Base-by-base conservation (phyloP, 2,113 vertebrate species). In the Pheucticus melanocephalus region DNA sequence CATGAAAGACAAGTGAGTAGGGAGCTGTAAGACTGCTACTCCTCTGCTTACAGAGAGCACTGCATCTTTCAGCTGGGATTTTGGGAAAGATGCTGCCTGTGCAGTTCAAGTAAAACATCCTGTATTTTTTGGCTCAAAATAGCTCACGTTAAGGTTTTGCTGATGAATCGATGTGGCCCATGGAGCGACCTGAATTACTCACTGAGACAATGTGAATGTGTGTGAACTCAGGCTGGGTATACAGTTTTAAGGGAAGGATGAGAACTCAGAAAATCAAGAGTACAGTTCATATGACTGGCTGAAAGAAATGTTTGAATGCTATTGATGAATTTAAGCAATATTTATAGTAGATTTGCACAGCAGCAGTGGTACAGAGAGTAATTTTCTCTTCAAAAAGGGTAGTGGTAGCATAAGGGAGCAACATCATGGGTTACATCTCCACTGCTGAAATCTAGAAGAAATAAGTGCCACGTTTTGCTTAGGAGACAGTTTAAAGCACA, bases 101-200 rank as follows among this genome's bases (percentile, higher is more conserved):
- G 92, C 90, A 90, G 50, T 75, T 82, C 63, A 70, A 80, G 60
- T 66, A 82, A 90, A 95, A 95, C 76, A 88, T 91, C 95, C 92
- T 95, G 96, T 95, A 80, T 83, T 37, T 95, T 93, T 90, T 59
- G 71, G 59, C 66, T 85, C 28, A 7, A 33, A 94, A 90, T 64
- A 90, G 72, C 68, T 80, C 88, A n/a, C 0, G 0, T 60, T 90
- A 83, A 68, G n/a, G 4, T 91, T 88, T 83, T 83, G 92, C 76
- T 92, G 85, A 88, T 81, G 88, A 93, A 69, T 70, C 4, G 1
- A 53, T 4, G 8, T 53, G 63, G 37, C 70, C 71, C 45, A 3
- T 1, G 4, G n/a, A 82, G 37, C 28, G 73, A 91, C 73, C 77
- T 89, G 89, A 47, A 7, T 93, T 94, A 82, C 78, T 92, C 81